Percentiles rank a stretch among this genome's conserved stretches.
Evolutionary conservation across 2,797 vertebrate species (phyloP).

Genomic region (Epinephelus awoara): DNA sequence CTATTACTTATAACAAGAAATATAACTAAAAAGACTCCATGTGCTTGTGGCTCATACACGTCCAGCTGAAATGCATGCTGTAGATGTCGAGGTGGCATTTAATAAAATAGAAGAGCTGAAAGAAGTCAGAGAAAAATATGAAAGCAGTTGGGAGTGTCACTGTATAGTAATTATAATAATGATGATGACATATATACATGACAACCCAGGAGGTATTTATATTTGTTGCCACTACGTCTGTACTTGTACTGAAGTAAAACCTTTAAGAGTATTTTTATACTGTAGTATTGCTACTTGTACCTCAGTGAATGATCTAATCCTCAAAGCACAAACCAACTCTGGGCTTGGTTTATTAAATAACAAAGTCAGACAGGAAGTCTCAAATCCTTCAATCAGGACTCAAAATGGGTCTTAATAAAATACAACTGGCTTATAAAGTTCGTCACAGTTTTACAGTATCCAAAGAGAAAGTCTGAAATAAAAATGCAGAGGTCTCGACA

Average conservation of each 20-base stretch:
- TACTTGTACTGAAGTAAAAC: no score
- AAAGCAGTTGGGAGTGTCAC: no score
- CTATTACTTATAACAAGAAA: no score
- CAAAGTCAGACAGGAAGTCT: constrained; percentile 91
- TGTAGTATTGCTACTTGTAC: neutral
- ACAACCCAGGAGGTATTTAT: no score
- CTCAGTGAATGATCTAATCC: neutral
- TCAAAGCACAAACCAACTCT: constrained; percentile 62
- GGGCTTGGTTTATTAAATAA: constrained; percentile 97
- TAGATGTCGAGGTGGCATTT: neutral
- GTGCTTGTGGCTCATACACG: no score
- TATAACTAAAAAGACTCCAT: no score
- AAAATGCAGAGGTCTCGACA: constrained; percentile 85
- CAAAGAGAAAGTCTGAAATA: constrained; percentile 91
- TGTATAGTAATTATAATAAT: no score
- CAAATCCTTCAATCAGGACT: constrained; percentile 90
- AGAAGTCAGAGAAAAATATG: neutral
- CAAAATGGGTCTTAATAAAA: constrained; percentile 96
- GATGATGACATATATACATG: no score
- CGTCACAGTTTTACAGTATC: constrained; percentile 98
- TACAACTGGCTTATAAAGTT: constrained; percentile 97
- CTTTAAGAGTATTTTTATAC: no score
- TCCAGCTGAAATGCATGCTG: neutral
- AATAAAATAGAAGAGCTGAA: neutral
- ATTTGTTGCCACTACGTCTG: no score